Evolutionary conservation across 2,888 invertebrate species (phyloP).

Genomic region (Tigriopus californicus): DNA sequence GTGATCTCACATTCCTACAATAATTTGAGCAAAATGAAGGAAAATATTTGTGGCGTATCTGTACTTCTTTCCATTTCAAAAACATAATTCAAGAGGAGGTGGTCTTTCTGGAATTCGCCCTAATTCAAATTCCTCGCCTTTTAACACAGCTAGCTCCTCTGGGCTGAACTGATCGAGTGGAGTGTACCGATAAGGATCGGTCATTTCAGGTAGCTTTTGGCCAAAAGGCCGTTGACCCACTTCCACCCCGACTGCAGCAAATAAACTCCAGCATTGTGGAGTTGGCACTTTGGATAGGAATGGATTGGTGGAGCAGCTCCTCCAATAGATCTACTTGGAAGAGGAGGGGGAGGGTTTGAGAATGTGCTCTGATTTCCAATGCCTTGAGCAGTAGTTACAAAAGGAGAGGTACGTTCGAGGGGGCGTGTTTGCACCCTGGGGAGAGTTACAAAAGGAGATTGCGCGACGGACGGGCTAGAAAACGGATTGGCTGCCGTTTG

Average conservation of each 20-base stretch:
- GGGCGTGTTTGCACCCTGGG: too few relatives aligned
- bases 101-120: slow-evolving; percentile 1
- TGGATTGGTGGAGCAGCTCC: not conserved
- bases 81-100: not conserved
- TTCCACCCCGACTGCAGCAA: not conserved
- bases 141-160: not conserved
- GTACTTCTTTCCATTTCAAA: too few relatives aligned
- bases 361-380: not conserved
- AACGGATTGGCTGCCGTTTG: too few relatives aligned
- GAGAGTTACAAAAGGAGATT: too few relatives aligned
- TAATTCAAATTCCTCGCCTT: not conserved
- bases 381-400: too few relatives aligned
- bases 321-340: not conserved
- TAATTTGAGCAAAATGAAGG: too few relatives aligned
- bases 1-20: not conserved
- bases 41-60: too few relatives aligned
- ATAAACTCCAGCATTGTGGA: not conserved
- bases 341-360: not conserved
- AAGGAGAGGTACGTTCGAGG: too few relatives aligned
- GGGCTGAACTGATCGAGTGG: not conserved
- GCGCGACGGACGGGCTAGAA: too few relatives aligned
- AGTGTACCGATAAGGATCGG: not conserved
- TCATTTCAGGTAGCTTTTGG: not conserved
- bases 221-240: not conserved
- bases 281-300: not conserved